phyloP scores from a whole-genome alignment of 2,888 invertebrate genomes.

The Melanargia galathea region DNA sequence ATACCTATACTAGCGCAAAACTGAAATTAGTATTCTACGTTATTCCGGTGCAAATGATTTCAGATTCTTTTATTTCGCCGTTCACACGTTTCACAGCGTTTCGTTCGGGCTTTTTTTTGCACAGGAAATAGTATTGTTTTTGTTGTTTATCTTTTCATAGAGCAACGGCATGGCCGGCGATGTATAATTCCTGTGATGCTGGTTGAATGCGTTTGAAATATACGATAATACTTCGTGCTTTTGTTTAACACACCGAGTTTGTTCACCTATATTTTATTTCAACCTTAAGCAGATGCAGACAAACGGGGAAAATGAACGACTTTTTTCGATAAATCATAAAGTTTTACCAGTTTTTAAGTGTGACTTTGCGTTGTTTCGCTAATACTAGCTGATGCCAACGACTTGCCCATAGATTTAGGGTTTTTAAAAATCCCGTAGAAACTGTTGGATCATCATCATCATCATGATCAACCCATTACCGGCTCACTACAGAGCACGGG shows the following conservation, averaged over 20 bases:
- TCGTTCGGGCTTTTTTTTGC: conserved; percentile 38
- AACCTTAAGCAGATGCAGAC: not conserved
- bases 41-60: conserved; percentile 38
- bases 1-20: conserved; percentile 23
- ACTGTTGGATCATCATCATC: too few relatives aligned
- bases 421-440: too few relatives aligned
- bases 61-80: conserved; percentile 40
- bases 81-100: conserved; percentile 43
- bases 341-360: not conserved
- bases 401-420: too few relatives aligned
- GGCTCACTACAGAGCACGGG: too few relatives aligned
- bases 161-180: conserved; percentile 64
- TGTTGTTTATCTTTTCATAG: conserved; percentile 73
- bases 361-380: not conserved
- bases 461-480: too few relatives aligned
- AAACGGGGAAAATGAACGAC: not conserved
- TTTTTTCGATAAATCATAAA: not conserved
- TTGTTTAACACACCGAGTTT: conserved; percentile 7
- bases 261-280: not conserved
- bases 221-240: conserved; percentile 12
- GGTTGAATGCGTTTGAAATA: conserved; percentile 67
- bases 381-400: too few relatives aligned
- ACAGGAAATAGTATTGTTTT: conserved; percentile 60
- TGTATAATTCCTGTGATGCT: conserved; percentile 75
- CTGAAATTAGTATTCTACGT: conserved; percentile 38